phyloP scores from a whole-genome alignment of 2,888 invertebrate genomes.

The Drosophila formosana region DNA sequence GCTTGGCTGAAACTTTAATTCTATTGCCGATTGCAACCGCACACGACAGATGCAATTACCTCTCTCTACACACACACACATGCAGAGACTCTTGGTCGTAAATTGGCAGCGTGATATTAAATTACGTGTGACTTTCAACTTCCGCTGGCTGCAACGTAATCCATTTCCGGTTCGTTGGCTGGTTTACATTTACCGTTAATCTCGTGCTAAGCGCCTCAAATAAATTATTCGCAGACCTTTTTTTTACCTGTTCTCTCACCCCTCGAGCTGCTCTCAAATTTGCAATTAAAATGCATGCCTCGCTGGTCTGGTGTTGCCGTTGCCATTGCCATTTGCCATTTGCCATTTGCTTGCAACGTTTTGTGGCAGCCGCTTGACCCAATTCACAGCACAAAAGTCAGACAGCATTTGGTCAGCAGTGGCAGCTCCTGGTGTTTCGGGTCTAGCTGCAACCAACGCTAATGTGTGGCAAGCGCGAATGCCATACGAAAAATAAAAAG shows the following conservation, averaged over 20 bases:
- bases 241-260: not conserved
- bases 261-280: slow-evolving; percentile 47
- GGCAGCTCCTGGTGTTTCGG: not conserved
- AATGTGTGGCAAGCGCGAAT: slow-evolving; percentile 57
- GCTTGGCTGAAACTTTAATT: slow-evolving; percentile 53
- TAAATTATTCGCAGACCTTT: slow-evolving; percentile 75
- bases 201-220: slow-evolving; percentile 76
- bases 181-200: slow-evolving; percentile 80
- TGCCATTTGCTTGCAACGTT: slow-evolving; percentile 36
- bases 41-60: slow-evolving; percentile 66
- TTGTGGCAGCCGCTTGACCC: slow-evolving; percentile 69
- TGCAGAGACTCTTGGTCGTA: slow-evolving; percentile 51
- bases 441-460: slow-evolving; percentile 51
- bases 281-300: slow-evolving; percentile 79
- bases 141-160: slow-evolving; percentile 77
- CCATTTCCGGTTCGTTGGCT: slow-evolving; percentile 82
- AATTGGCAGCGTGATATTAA: slow-evolving; percentile 80
- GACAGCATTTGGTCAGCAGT: slow-evolving; percentile 60
- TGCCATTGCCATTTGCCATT: slow-evolving; percentile 34
- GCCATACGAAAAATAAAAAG: slow-evolving; percentile 10
- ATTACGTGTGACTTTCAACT: slow-evolving; percentile 80
- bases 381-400: slow-evolving; percentile 61
- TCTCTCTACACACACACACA: slow-evolving; percentile 1
- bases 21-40: slow-evolving; percentile 63
- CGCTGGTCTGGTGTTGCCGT: slow-evolving; percentile 44